Percentiles rank a stretch among this genome's conserved stretches.
phyloP scores from a whole-genome alignment of 2,888 invertebrate genomes.

The Caenorhabditis sp. region DNA sequence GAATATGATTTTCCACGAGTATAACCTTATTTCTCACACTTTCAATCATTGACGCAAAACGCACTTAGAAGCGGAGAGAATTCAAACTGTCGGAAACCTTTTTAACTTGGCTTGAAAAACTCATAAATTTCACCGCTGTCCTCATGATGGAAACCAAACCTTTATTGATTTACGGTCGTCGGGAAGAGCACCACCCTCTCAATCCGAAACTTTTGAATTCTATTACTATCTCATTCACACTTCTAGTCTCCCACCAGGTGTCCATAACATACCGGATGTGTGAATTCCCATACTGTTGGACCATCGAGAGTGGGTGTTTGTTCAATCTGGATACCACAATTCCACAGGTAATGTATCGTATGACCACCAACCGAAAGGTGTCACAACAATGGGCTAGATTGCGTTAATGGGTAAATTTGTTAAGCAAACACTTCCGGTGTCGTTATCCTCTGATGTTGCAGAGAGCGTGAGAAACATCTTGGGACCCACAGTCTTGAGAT shows the following conservation, averaged over 20 bases:
- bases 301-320: conserved; percentile 42
- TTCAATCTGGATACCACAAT: conserved; percentile 44
- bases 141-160: conserved; percentile 51
- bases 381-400: conserved; percentile 37
- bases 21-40: background rate
- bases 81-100: conserved; percentile 31
- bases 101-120: conserved; percentile 19
- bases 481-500: conserved; percentile 24
- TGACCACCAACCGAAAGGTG: conserved; percentile 37
- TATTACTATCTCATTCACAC: background rate
- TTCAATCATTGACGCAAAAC: background rate
- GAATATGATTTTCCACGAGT: too few species aligned
- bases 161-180: conserved; percentile 39
- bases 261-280: conserved; percentile 45
- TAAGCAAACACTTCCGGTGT: conserved; percentile 64
- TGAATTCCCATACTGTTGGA: conserved; percentile 32
- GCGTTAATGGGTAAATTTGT: conserved; percentile 62
- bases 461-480: background rate
- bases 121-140: conserved; percentile 33
- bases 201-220: conserved; percentile 38
- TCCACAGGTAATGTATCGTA: conserved; percentile 21
- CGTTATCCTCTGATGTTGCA: conserved; percentile 48
- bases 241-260: conserved; percentile 11
- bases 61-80: conserved; percentile 1
- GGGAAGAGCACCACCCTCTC: conserved; percentile 24